Percentiles rank a stretch among this genome's conserved stretches.
Evolutionary conservation across 1,140 invertebrate genomes (phyloP).

Genomic region (Liolophura sinensis): DNA sequence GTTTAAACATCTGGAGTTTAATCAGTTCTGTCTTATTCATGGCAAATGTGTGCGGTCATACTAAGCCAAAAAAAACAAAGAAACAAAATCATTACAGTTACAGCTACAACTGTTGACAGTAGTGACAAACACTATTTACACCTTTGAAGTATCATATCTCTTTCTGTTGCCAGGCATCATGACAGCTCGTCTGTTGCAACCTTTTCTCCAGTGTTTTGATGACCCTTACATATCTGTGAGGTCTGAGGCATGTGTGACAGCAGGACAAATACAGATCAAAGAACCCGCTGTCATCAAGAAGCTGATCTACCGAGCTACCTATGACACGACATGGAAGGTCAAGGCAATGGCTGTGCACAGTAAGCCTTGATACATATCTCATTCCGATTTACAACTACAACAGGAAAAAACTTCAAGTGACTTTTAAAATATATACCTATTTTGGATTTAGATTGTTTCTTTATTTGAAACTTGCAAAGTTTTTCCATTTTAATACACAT

Average conservation of each 20-base stretch:
- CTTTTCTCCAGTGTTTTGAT: conserved; percentile 55
- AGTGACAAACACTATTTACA: neutral
- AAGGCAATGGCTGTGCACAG: conserved; percentile 58
- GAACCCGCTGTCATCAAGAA: conserved; percentile 48
- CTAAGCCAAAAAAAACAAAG: too few relatives aligned
- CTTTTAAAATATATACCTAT: too few relatives aligned
- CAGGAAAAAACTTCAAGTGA: too few relatives aligned
- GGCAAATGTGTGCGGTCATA: too few relatives aligned
- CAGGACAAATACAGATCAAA: conserved; percentile 47
- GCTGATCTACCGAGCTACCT: conserved; percentile 51
- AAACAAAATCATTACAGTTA: too few relatives aligned
- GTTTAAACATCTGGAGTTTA: too few relatives aligned
- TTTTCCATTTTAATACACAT: too few relatives aligned
- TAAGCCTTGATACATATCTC: conserved; percentile 20
- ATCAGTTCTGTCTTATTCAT: too few relatives aligned
- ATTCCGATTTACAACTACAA: too few relatives aligned
- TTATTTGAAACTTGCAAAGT: too few relatives aligned
- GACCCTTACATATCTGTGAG: conserved; percentile 54
- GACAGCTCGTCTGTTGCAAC: conserved; percentile 55
- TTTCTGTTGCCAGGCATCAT: conserved; percentile 50
- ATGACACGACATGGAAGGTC: conserved; percentile 57
- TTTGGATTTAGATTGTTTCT: too few relatives aligned
- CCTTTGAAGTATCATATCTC: neutral
- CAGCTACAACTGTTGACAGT: neutral
- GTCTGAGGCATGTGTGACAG: conserved; percentile 51